Evolutionary conservation across 2,113 vertebrate species (phyloP).

Genomic region (Promerops cafer): DNA sequence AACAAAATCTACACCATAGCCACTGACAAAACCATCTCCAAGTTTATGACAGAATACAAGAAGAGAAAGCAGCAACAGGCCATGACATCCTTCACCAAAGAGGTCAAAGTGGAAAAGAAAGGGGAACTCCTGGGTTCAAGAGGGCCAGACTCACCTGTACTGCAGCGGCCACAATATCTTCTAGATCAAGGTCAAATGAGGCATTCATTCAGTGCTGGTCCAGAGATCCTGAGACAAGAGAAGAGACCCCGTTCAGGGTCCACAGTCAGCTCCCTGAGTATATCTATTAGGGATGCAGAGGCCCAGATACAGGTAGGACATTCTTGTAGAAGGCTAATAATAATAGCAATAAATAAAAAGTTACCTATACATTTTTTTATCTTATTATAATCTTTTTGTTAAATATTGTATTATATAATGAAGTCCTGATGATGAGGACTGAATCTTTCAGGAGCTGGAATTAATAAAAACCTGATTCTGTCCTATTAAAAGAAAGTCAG

Average conservation of each 20-base stretch:
- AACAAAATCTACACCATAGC: slow-evolving; percentile 96
- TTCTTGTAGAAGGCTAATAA: neutral
- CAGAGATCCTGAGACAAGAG: slow-evolving; percentile 89
- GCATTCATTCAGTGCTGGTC: slow-evolving; percentile 92
- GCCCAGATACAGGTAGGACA: slow-evolving; percentile 91
- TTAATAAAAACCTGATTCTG: neutral
- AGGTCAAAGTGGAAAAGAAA: slow-evolving; percentile 79
- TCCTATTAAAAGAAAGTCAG: neutral
- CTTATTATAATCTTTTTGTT: neutral
- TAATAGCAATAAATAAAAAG: neutral
- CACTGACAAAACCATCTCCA: slow-evolving; percentile 88
- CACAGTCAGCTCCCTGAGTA: slow-evolving; percentile 84
- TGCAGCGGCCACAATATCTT: slow-evolving; percentile 87
- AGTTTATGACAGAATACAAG: slow-evolving; percentile 94
- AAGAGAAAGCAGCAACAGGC: slow-evolving; percentile 88
- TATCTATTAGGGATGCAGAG: slow-evolving; percentile 86
- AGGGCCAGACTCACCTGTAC: slow-evolving; percentile 77
- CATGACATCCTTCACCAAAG: slow-evolving; percentile 81
- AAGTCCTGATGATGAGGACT: neutral
- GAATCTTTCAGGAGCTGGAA: neutral
- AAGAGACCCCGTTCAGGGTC: slow-evolving; percentile 89
- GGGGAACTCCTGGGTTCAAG: slow-evolving; percentile 65
- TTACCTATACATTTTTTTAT: neutral
- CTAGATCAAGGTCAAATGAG: slow-evolving; percentile 88
- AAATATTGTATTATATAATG: neutral